A percentile compares a stretch with the other conserved stretches of the same genome.
Evolutionary conservation across 2,888 invertebrate species (phyloP).

Genomic region (Drosophila nigricruria): DNA sequence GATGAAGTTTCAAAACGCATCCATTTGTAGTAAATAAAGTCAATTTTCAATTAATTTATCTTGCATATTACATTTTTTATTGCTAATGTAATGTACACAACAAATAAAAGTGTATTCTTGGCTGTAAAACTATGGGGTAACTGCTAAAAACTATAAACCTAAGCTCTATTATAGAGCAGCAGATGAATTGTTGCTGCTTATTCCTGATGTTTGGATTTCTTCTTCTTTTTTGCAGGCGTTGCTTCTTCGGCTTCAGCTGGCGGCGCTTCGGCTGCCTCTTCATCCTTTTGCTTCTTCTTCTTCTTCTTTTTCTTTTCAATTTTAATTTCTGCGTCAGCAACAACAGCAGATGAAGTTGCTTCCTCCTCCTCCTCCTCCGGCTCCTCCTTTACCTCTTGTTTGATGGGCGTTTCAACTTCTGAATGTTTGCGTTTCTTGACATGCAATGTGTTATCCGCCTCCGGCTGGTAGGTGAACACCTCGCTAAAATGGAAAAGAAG

Average conservation of each 20-base stretch:
- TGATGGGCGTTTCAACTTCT: constrained; percentile 82
- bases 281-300: constrained; percentile 80
- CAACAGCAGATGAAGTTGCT: neutral
- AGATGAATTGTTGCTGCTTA: constrained; percentile 1
- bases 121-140: constrained; percentile 43
- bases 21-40: no score
- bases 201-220: constrained; percentile 61
- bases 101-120: constrained; percentile 40
- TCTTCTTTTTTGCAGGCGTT: constrained; percentile 45
- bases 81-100: constrained; percentile 63
- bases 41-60: neutral
- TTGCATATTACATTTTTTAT: constrained; percentile 66
- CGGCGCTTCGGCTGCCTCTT: constrained; percentile 59
- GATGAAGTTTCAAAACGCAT: no score
- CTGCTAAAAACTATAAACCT: constrained; percentile 32
- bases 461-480: constrained; percentile 91
- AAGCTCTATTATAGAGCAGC: constrained; percentile 24
- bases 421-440: constrained; percentile 86
- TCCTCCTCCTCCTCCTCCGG: constrained; percentile 36
- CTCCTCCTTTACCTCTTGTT: constrained; percentile 36
- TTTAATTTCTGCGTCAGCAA: constrained; percentile 36
- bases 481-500: constrained; percentile 86
- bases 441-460: constrained; percentile 93
- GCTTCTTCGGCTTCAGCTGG: constrained; percentile 38
- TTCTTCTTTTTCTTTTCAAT: constrained; percentile 83